Percentiles rank a stretch among this genome's conserved stretches.
phyloP scores from a whole-genome alignment of 2,113 vertebrate species.

The Aegypius monachus region DNA sequence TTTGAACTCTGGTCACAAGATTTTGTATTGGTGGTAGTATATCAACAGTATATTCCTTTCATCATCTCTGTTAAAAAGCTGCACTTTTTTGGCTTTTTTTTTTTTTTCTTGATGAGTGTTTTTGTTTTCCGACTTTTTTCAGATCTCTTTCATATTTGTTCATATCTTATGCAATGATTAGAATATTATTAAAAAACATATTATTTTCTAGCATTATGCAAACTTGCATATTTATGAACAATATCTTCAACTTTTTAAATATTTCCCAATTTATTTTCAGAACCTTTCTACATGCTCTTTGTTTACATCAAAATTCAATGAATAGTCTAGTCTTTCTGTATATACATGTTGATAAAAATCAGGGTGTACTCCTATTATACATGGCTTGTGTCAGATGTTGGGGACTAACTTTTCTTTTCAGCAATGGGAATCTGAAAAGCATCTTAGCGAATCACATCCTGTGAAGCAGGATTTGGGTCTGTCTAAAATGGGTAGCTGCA shows the following conservation, averaged over 20 bases:
- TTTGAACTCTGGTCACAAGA: neutral
- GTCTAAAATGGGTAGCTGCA: neutral
- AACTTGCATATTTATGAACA: neutral
- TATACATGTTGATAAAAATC: neutral
- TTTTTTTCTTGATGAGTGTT: neutral
- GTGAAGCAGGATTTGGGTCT: conserved; percentile 5
- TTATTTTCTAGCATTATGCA: neutral
- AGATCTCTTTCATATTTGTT: neutral
- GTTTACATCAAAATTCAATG: neutral
- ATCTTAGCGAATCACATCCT: neutral
- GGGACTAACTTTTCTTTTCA: neutral
- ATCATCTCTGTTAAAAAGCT: neutral
- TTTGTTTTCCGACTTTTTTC: neutral
- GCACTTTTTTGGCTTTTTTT: neutral
- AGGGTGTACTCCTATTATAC: neutral
- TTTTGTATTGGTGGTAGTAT: neutral
- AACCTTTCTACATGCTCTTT: neutral
- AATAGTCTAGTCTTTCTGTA: neutral
- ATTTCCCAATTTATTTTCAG: neutral
- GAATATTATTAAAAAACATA: neutral
- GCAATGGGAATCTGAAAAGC: neutral
- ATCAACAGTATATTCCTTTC: neutral
- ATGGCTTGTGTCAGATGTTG: neutral
- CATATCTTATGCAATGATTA: neutral
- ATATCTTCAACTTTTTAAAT: neutral